Evolutionary conservation across 2,888 invertebrate species (phyloP).

Genomic region (Dicyrtoma fusca): DNA sequence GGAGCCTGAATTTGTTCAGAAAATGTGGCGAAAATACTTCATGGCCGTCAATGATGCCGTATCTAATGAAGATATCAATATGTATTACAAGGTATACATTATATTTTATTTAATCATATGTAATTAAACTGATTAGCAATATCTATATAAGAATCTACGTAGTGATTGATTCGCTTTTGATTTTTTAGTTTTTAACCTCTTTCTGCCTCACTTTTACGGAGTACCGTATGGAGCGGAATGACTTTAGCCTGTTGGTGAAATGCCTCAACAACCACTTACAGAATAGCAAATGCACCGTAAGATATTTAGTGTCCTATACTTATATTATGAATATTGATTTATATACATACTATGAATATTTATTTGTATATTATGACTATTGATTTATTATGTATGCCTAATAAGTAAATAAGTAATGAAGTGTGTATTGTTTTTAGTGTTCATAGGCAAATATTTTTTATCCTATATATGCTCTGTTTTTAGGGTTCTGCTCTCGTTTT

Average conservation of each 20-base stretch:
- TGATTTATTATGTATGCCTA: too few species aligned
- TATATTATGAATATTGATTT: too few species aligned
- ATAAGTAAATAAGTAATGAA: background rate
- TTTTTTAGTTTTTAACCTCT: conserved; percentile 31
- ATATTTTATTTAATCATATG: background rate
- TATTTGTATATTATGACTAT: too few species aligned
- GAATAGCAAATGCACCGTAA: conserved; percentile 36
- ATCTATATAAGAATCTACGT: background rate
- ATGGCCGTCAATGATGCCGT: conserved; percentile 30
- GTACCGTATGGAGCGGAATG: conserved; percentile 20
- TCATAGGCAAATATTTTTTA: conserved; percentile 2
- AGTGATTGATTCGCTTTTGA: background rate
- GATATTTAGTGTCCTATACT: too few species aligned
- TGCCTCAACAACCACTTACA: conserved; percentile 32
- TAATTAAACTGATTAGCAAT: background rate
- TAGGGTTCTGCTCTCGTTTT: conserved; percentile 31
- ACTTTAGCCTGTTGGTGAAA: conserved; percentile 29
- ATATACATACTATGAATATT: too few species aligned
- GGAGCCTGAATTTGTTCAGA: background rate
- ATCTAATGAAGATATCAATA: conserved; percentile 35
- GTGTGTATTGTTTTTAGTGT: background rate
- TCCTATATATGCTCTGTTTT: background rate
- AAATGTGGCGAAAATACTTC: conserved; percentile 35
- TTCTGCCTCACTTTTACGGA: conserved; percentile 32
- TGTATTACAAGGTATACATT: conserved; percentile 35